Evolutionary conservation across 2,113 vertebrate genomes (phyloP).

Genomic region (Bostrychus sinensis): DNA sequence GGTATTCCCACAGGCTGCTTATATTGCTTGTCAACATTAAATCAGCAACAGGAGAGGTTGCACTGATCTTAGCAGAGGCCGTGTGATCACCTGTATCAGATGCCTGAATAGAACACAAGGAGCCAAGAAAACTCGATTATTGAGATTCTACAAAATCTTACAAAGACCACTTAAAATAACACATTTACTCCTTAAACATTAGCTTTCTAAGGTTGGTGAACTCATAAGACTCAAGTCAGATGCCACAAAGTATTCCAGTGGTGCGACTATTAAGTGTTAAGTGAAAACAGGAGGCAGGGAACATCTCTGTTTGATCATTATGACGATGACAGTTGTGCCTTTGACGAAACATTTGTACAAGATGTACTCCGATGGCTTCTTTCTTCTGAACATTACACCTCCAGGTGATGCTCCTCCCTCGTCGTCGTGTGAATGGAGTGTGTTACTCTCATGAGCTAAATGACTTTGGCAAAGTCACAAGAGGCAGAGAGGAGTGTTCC

Average conservation of each 20-base stretch:
- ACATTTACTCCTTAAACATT: too few relatives aligned
- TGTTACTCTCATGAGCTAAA: not conserved
- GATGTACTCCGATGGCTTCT: not conserved
- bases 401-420: constrained; percentile 12
- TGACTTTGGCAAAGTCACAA: not conserved
- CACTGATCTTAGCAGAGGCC: too few relatives aligned
- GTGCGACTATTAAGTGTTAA: not conserved
- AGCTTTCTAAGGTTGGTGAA: not conserved
- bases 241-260: not conserved
- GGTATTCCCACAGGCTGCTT: too few relatives aligned
- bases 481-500: not conserved
- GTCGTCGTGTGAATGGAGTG: too few relatives aligned
- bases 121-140: too few relatives aligned
- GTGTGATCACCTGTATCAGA: too few relatives aligned
- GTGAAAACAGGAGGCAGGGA: not conserved
- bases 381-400: not conserved
- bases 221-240: not conserved
- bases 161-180: too few relatives aligned
- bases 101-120: too few relatives aligned
- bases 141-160: too few relatives aligned
- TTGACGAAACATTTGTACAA: not conserved
- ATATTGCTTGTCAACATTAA: too few relatives aligned
- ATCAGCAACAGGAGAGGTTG: too few relatives aligned
- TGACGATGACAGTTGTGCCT: not conserved
- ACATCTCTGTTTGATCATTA: not conserved